phyloP scores from a whole-genome alignment of 2,888 invertebrate genomes.

The Agrochola circellaris region DNA sequence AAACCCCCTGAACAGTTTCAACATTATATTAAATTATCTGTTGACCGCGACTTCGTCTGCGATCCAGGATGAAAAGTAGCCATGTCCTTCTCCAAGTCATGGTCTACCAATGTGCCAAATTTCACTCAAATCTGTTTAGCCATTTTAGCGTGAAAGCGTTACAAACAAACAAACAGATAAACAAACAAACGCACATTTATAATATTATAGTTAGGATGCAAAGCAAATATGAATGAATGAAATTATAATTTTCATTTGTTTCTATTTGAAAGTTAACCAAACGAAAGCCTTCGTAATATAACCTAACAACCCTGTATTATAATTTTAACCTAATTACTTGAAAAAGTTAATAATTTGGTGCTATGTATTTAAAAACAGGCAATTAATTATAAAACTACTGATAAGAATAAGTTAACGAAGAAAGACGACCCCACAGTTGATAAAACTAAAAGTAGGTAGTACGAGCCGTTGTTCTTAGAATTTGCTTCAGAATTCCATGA shows the following conservation, averaged over 20 bases:
- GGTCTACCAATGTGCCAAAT: too few species aligned
- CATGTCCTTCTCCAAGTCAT: too few species aligned
- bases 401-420: slow-evolving; percentile 24
- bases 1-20: background rate
- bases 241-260: background rate
- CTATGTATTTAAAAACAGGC: slow-evolving; percentile 5
- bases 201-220: background rate
- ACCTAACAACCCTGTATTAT: background rate
- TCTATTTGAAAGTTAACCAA: slow-evolving; percentile 5
- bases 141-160: too few species aligned
- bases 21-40: background rate
- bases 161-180: too few species aligned
- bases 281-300: background rate
- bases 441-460: slow-evolving; percentile 15
- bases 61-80: too few species aligned
- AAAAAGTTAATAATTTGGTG: slow-evolving; percentile 9
- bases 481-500: slow-evolving; percentile 17
- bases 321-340: slow-evolving; percentile 4
- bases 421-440: background rate
- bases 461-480: slow-evolving; percentile 33
- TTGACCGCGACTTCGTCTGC: too few species aligned
- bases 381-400: slow-evolving; percentile 15
- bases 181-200: too few species aligned
- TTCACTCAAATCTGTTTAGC: too few species aligned
- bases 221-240: background rate